Evolutionary conservation across 2,888 invertebrate genomes (phyloP).

Genomic region (Lamproptera curius): DNA sequence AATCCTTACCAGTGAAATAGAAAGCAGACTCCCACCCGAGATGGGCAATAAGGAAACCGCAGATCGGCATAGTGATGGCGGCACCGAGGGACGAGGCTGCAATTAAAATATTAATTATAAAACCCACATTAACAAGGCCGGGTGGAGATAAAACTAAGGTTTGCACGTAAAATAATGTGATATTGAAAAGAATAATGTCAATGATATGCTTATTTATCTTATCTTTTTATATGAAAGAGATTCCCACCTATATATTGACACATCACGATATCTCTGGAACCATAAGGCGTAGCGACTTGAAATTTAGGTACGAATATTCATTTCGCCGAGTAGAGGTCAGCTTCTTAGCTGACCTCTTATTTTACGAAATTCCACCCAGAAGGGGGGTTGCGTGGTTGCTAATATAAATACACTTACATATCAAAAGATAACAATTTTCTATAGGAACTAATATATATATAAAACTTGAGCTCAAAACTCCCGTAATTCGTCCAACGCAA

Average conservation of each 20-base stretch:
- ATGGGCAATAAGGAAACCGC: constrained; percentile 87
- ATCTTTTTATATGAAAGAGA: no score
- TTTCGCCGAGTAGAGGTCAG: no score
- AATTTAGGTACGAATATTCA: no score
- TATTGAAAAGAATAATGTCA: background rate
- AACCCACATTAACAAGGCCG: background rate
- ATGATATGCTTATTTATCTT: background rate
- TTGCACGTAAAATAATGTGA: no score
- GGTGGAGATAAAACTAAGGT: background rate
- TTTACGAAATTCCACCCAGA: no score
- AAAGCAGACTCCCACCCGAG: constrained; percentile 94
- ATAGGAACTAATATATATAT: background rate
- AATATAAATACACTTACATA: background rate
- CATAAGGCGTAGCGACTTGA: no score
- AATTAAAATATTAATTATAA: constrained; percentile 25
- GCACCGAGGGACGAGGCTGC: constrained; percentile 94
- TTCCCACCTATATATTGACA: no score
- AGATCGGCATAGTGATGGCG: constrained; percentile 92
- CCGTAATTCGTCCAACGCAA: no score
- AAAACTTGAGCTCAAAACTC: background rate
- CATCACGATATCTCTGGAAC: no score
- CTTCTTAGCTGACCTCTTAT: background rate
- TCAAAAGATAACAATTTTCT: background rate
- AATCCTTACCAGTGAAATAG: constrained; percentile 84
- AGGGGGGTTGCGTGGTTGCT: background rate